phyloP scores from a whole-genome alignment of 1,140 invertebrate genomes.

The Batillaria attramentaria region DNA sequence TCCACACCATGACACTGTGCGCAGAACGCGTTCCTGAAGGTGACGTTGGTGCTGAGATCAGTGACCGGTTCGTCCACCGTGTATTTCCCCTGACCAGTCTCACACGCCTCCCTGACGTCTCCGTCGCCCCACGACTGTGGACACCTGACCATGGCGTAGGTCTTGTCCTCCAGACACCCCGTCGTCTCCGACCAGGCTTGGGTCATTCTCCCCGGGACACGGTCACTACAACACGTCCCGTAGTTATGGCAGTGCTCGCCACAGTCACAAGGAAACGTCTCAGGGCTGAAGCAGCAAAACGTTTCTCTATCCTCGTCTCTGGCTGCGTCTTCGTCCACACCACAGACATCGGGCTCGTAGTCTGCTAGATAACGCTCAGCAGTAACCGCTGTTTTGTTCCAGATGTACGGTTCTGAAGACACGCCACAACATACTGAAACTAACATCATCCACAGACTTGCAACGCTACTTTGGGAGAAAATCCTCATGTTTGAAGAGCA shows the following conservation, averaged over 20 bases:
- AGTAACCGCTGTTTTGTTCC: neutral
- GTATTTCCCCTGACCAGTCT: neutral
- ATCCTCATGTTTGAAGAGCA: too few relatives aligned
- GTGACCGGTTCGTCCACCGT: neutral
- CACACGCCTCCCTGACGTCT: neutral
- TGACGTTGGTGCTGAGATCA: neutral
- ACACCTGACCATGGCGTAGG: neutral
- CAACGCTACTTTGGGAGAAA: too few relatives aligned
- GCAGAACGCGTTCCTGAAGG: neutral
- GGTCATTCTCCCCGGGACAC: neutral
- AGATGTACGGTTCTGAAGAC: neutral
- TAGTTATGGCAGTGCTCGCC: neutral
- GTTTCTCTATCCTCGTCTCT: too few relatives aligned
- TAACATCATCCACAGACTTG: too few relatives aligned
- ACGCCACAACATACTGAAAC: too few relatives aligned
- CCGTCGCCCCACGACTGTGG: neutral
- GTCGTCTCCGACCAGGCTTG: neutral
- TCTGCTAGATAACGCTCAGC: neutral
- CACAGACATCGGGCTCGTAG: neutral
- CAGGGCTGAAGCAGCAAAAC: neutral
- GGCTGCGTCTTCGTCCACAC: too few relatives aligned
- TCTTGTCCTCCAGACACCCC: neutral
- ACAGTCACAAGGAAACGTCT: neutral
- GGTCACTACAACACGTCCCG: neutral
- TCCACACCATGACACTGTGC: neutral